Conservation (phyloP, 1,140 invertebrate genomes). For the Tetramorium simillimum region DNA sequence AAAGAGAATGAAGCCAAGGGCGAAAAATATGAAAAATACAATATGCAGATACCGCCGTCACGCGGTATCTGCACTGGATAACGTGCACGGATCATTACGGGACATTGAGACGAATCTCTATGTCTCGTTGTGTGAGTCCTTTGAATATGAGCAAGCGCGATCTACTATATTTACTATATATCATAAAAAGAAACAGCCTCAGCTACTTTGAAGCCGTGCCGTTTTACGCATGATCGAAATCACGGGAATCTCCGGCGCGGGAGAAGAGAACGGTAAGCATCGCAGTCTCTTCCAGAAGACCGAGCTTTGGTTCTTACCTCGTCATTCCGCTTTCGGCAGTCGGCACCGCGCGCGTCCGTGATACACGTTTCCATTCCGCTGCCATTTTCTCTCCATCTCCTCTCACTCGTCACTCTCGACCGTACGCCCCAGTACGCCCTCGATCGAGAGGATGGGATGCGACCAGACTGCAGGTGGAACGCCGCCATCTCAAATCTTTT, state of each 20-base stretch:
- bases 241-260: too few species aligned
- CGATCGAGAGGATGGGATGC: background rate
- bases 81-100: background rate
- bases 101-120: slow-evolving; percentile 6
- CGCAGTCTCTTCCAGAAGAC: background rate
- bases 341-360: too few species aligned
- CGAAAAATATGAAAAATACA: too few species aligned
- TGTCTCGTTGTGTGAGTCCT: background rate
- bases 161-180: background rate
- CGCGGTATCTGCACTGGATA: too few species aligned
- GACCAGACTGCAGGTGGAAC: too few species aligned
- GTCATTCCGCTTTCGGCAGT: background rate
- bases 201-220: slow-evolving; percentile 23
- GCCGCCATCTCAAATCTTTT: too few species aligned
- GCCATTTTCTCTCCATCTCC: background rate
- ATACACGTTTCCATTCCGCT: background rate
- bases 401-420: background rate
- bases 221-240: slow-evolving; percentile 48
- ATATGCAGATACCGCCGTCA: too few species aligned
- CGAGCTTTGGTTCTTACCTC: slow-evolving; percentile 15
- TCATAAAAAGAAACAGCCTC: slow-evolving; percentile 29
- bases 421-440: background rate
- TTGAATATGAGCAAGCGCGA: background rate
- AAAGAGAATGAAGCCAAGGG: too few species aligned
- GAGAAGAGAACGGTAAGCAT: background rate